phyloP scores from a whole-genome alignment of 2,888 invertebrate genomes.

The Dorcus parallelipipedus region DNA sequence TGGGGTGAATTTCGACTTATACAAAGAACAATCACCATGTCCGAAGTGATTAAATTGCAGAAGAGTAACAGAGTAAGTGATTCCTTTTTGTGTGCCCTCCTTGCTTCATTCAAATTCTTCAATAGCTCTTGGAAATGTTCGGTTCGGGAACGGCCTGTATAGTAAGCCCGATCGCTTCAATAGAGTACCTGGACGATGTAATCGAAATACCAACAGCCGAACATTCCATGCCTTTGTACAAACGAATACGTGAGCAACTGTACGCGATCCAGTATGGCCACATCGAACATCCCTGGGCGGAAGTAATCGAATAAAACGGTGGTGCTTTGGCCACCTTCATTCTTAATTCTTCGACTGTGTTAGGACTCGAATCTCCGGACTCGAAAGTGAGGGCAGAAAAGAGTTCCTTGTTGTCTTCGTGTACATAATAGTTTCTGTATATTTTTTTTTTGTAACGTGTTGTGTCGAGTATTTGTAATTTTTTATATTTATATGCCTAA shows the following conservation, averaged over 20 bases:
- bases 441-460: too few species aligned
- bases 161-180: constrained; percentile 85
- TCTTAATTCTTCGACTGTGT: too few species aligned
- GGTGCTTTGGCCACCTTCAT: too few species aligned
- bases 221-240: constrained; percentile 70
- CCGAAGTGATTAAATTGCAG: constrained; percentile 67
- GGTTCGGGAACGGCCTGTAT: constrained; percentile 98
- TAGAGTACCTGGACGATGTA: constrained; percentile 70
- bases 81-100: too few species aligned
- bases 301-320: constrained; percentile 18
- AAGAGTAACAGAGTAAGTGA: constrained; percentile 75
- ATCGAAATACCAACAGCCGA: constrained; percentile 72
- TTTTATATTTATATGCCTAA: too few species aligned
- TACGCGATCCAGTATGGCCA: constrained; percentile 89
- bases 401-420: too few species aligned
- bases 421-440: too few species aligned
- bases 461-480: too few species aligned
- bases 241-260: constrained; percentile 70
- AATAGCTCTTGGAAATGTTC: constrained; percentile 89
- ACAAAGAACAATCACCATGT: constrained; percentile 83
- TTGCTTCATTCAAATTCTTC: not conserved
- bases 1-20: constrained; percentile 85
- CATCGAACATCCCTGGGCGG: constrained; percentile 76
- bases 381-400: too few species aligned
- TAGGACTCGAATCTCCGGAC: too few species aligned